phyloP scores from a whole-genome alignment of 2,113 vertebrate species.

The Lycaon pictus region DNA sequence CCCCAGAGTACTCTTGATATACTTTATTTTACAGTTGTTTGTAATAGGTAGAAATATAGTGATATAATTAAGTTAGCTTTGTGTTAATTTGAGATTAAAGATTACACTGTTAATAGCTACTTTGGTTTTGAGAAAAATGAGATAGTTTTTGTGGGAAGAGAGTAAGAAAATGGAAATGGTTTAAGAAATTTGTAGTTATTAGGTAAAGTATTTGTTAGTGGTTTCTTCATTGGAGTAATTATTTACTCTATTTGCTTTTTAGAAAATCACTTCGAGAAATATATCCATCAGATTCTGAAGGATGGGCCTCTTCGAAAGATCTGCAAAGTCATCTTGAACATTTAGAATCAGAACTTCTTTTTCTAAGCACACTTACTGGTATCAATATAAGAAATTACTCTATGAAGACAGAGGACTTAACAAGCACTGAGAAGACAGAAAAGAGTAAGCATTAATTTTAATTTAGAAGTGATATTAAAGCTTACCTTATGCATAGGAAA shows the following conservation, averaged over 20 bases:
- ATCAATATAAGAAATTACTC: slow-evolving; percentile 89
- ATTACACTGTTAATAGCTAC: background rate
- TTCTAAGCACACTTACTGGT: slow-evolving; percentile 88
- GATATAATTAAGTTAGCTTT: background rate
- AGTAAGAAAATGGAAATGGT: slow-evolving; percentile 20
- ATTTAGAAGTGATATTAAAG: background rate
- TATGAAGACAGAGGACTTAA: slow-evolving; percentile 85
- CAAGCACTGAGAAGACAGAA: slow-evolving; percentile 29
- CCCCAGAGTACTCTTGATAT: background rate
- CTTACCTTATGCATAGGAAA: background rate
- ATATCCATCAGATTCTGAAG: background rate
- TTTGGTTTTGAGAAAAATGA: slow-evolving; percentile 35
- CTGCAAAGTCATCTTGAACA: slow-evolving; percentile 86
- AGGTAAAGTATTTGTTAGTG: background rate
- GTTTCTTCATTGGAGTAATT: slow-evolving; percentile 35
- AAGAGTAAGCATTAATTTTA: slow-evolving; percentile 86
- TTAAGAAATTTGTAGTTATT: slow-evolving; percentile 28
- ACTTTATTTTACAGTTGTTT: slow-evolving; percentile 46
- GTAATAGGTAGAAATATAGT: background rate
- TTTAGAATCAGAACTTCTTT: slow-evolving; percentile 87
- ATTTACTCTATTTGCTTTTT: slow-evolving; percentile 63
- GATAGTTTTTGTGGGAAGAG: slow-evolving; percentile 18
- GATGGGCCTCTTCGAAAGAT: slow-evolving; percentile 46
- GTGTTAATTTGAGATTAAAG: slow-evolving; percentile 12
- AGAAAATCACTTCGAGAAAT: slow-evolving; percentile 80